Evolutionary conservation across 2,888 invertebrate species (phyloP).

Genomic region (Sturmia bella): DNA sequence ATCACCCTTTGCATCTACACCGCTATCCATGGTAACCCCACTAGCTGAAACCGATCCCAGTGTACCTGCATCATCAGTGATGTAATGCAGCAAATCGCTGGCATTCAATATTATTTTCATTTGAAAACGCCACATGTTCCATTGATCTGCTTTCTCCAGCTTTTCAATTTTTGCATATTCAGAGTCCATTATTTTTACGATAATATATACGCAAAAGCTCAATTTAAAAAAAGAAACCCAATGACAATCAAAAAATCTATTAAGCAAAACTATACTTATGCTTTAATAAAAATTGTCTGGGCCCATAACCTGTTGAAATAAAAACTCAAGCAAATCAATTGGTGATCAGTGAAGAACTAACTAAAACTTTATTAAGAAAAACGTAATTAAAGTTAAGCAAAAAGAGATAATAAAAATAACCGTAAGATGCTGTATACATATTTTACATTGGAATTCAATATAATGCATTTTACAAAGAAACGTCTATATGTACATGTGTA

Average conservation of each 20-base stretch:
- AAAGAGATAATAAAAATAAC: too few relatives aligned
- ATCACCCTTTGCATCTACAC: not conserved
- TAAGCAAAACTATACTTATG: conserved; percentile 10
- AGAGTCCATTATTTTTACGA: conserved; percentile 12
- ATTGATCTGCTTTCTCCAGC: conserved; percentile 41
- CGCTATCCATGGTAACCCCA: not conserved
- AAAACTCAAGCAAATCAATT: too few relatives aligned
- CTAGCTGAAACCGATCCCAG: too few relatives aligned
- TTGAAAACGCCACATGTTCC: conserved; percentile 59
- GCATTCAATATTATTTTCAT: conserved; percentile 52
- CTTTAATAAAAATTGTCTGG: conserved; percentile 34
- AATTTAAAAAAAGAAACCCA: conserved; percentile 3
- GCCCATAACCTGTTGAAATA: conserved; percentile 56
- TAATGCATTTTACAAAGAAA: too few relatives aligned
- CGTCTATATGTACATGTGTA: too few relatives aligned
- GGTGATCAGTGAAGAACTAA: too few relatives aligned
- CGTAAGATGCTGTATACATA: too few relatives aligned
- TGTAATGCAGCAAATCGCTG: conserved; percentile 44
- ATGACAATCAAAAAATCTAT: conserved; percentile 19
- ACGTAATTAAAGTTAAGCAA: too few relatives aligned
- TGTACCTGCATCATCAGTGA: conserved; percentile 3
- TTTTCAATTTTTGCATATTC: conserved; percentile 48
- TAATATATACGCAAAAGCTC: not conserved
- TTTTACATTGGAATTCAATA: too few relatives aligned
- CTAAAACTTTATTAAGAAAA: too few relatives aligned